Percentiles rank a stretch among this genome's conserved stretches.
Evolutionary conservation across 2,113 vertebrate genomes (phyloP).

Genomic region (Siniperca chuatsi): DNA sequence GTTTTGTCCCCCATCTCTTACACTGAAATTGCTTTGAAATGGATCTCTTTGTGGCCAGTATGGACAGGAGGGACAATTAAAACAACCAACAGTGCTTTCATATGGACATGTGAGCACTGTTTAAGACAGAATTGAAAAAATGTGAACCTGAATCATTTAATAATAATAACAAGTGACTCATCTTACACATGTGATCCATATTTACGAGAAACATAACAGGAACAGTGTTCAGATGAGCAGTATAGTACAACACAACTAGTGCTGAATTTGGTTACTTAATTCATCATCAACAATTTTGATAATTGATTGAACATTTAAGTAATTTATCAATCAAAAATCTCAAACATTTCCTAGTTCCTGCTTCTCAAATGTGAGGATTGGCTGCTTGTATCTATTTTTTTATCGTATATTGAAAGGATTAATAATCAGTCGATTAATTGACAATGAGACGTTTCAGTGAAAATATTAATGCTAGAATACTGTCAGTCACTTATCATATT

Average conservation of each 20-base stretch:
- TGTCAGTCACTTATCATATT: neutral
- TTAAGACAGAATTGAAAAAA: slow-evolving; percentile 3
- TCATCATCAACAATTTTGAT: neutral
- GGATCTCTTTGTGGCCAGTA: neutral
- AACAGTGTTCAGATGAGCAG: neutral
- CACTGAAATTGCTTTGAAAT: neutral
- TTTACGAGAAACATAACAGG: neutral
- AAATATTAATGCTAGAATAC: neutral
- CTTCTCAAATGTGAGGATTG: neutral
- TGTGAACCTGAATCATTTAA: neutral
- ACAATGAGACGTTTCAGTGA: neutral
- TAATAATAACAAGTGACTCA: neutral
- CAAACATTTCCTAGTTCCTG: neutral
- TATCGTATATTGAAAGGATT: neutral
- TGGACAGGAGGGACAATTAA: neutral
- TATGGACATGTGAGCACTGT: neutral
- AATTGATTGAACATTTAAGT: too few species aligned
- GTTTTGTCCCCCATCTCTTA: too few species aligned
- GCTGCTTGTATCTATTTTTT: neutral
- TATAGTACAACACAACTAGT: neutral
- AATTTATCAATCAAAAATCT: neutral
- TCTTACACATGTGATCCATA: neutral
- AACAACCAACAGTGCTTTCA: neutral
- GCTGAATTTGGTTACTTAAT: neutral
- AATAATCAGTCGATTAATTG: too few species aligned